Base-by-base conservation (phyloP, 2,888 invertebrate species). In the Caprella mutica region DNA sequence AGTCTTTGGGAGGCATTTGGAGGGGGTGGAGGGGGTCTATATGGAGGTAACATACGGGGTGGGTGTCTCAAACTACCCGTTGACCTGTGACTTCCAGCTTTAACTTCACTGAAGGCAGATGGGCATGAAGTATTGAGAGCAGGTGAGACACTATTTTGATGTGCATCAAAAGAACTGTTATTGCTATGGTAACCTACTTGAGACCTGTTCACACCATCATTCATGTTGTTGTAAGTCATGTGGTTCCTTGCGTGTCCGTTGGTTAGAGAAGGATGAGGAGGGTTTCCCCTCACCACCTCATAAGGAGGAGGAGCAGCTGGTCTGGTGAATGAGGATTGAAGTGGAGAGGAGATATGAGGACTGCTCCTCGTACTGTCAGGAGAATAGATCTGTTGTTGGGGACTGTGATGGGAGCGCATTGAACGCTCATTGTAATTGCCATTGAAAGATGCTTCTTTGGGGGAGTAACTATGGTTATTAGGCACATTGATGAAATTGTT, bases 291-390 rank as follows among this genome's bases (percentile, higher is more conserved):
- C 24, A 64, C 64, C 48, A 60, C 33, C 38, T 64, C 64, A 35
- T 64, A 64, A 21, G 64, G 64, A 12, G 64, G 64, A 19, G 64
- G 64, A 12, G 64, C 64, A 21, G 58, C 52, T 8, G 60, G 60
- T 27, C 64, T 30, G 38, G 46, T 14, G 35, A 23, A 23, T 17
- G 23, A 14, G 9, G 54, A 23, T 23, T 35, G 52, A 21, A 24
- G 40, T 6, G 43, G 19, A 52, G 17, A 26, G 12, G 54, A 5
- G 6, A 24, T 24, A 23, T 44, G 5, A 4, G 48, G 30, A 8
- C 53, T 48, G 3, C 17, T 24, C 42, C 53, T 52, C 30, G 48
- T 52, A 19, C 51, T 44, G 21, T 48, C 38, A 6, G 55, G 40
- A 12, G 50, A 33, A 8, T 23, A 21, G 17, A 21, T 14, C 14